Evolutionary conservation across 1,140 invertebrate species (phyloP).

Genomic region (Chironomus tepperi): DNA sequence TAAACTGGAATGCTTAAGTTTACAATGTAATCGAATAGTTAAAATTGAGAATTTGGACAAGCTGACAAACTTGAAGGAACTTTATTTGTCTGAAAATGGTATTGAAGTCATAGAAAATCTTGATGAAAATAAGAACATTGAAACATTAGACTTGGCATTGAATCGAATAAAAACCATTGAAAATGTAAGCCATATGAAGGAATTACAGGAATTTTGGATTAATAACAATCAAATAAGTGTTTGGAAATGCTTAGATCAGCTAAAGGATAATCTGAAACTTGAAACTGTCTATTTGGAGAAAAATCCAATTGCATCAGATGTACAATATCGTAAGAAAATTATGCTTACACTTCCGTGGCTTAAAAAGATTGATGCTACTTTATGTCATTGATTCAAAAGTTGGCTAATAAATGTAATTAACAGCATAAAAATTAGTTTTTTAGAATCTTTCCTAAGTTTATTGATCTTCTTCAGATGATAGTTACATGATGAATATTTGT

Average conservation of each 20-base stretch:
- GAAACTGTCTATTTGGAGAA: conserved; percentile 88
- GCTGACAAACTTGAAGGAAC: conserved; percentile 66
- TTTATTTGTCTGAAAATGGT: conserved; percentile 94
- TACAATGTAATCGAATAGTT: conserved; percentile 83
- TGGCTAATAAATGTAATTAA: no score
- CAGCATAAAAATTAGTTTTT: no score
- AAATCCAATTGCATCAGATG: conserved; percentile 79
- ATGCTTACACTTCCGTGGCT: conserved; percentile 80
- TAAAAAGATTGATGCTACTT: conserved; percentile 89
- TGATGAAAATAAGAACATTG: conserved; percentile 57
- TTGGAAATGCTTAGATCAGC: conserved; percentile 74
- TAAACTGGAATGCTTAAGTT: conserved; percentile 72
- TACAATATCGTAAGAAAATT: conserved; percentile 85
- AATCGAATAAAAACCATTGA: conserved; percentile 79
- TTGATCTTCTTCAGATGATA: no score
- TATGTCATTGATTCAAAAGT: conserved; percentile 60
- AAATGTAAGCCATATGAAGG: conserved; percentile 64
- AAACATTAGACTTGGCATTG: conserved; percentile 82
- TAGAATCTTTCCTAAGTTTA: no score
- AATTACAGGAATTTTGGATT: conserved; percentile 92
- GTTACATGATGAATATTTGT: no score
- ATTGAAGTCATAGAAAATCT: conserved; percentile 68
- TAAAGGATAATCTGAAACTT: conserved; percentile 66
- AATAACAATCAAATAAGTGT: conserved; percentile 86
- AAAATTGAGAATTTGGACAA: conserved; percentile 80